Base-by-base conservation (phyloP, 2,797 vertebrate species). In the Centropyge bicolor region DNA sequence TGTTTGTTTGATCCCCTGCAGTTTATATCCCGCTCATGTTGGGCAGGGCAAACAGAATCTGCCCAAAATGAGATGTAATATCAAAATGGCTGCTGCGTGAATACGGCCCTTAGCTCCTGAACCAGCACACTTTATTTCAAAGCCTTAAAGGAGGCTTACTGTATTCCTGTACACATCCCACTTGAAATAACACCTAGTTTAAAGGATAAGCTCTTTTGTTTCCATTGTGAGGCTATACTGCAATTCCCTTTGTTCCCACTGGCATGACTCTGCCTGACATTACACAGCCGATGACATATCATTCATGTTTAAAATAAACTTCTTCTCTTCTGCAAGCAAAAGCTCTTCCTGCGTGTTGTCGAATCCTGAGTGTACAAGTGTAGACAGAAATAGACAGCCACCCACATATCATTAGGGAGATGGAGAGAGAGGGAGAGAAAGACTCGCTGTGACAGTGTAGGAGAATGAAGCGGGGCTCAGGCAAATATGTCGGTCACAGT, bases 401-500 rank as follows among this genome's bases (percentile, higher is more conserved):
- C 95, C 95, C 94, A 95, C 95, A 92, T 92, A 92, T 94, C 91
- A 93, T 95, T 95, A 94, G 90, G 92, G 94, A 93, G 92, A 91
- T 81, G 88, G 83, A 91, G 90, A 59, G 81, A 88, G 91, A 86
- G 85, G 78, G 86, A 88, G 88, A 82, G 84, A 86, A 83, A 87
- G 88, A 87, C 76, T 82, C 83, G 48, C 77, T 91, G 84, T 89
- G 89, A 89, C 90, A 89, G 84, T 77, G 89, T 62, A 59, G 86
- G 89, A 90, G 90, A 91, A 86, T 49, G 80, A 88, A 86, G 80
- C 80, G 45, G 74, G 35, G 80, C 76, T 82, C 70, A 85, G 75
- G 77, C 81, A 82, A 90, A 91, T 81, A 89, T 89, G 84, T 87
- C 76, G 86, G 84, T 86, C 89, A 76, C 83, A 84, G 81, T 82